Percentiles rank a stretch among this genome's conserved stretches.
Conservation (phyloP, 2,888 invertebrate species). For the Hirtodrosophila histrioides region DNA sequence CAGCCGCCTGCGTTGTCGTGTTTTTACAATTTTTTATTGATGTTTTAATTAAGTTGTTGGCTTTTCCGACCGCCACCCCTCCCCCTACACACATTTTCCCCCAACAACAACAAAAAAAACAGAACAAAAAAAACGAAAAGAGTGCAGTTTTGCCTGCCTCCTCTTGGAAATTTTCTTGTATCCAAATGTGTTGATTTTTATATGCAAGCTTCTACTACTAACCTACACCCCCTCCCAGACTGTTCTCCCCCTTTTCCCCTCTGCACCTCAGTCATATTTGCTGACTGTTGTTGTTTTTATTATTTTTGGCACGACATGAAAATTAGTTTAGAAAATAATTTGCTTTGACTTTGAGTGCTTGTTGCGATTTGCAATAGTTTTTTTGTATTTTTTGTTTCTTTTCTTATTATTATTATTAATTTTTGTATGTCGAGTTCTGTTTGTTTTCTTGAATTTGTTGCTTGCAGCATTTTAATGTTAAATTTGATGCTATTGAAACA, state of each 20-base stretch:
- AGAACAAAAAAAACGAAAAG: no score
- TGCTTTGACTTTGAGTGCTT: constrained; percentile 79
- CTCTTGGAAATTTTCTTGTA: constrained; percentile 28
- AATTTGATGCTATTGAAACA: constrained; percentile 49
- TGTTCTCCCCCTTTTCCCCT: neutral
- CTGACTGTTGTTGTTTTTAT: constrained; percentile 60
- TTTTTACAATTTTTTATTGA: constrained; percentile 76
- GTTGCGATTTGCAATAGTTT: constrained; percentile 68
- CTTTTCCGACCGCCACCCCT: constrained; percentile 21
- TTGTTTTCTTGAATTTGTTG: constrained; percentile 56
- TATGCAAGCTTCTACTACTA: constrained; percentile 29
- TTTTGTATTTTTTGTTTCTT: constrained; percentile 15
- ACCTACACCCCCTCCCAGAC: neutral
- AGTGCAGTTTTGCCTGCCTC: neutral
- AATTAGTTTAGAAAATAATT: constrained; percentile 79
- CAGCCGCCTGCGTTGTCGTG: constrained; percentile 48
- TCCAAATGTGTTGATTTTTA: constrained; percentile 40
- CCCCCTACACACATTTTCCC: neutral
- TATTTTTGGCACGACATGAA: constrained; percentile 79
- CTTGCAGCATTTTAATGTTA: constrained; percentile 34
- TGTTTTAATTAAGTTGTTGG: constrained; percentile 78
- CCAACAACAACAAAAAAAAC: neutral
- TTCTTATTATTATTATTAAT: neutral
- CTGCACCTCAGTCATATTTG: neutral
- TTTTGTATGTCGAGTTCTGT: neutral